Evolutionary conservation across 1,140 invertebrate species (phyloP).

Genomic region (Drosophila sechellia): DNA sequence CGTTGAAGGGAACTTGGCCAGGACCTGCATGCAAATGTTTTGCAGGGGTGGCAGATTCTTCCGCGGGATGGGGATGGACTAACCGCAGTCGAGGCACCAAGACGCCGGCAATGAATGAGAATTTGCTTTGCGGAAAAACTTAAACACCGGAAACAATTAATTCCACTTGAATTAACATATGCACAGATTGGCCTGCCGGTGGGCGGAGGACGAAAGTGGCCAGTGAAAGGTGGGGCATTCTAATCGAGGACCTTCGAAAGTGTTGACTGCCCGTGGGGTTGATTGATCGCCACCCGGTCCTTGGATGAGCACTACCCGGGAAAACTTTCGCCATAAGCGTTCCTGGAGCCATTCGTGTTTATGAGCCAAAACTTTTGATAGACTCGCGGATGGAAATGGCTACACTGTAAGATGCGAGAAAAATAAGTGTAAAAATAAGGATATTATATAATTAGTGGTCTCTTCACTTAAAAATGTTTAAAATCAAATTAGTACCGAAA

Average conservation of each 20-base stretch:
- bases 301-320: slow-evolving; percentile 27
- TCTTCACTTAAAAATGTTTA: too few relatives aligned
- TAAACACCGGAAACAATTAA: slow-evolving; percentile 85
- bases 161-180: slow-evolving; percentile 85
- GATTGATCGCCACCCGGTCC: slow-evolving; percentile 60
- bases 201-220: neutral
- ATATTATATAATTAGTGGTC: too few relatives aligned
- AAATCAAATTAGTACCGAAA: too few relatives aligned
- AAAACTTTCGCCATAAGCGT: slow-evolving; percentile 40
- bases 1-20: slow-evolving; percentile 32
- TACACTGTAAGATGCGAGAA: neutral
- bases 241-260: slow-evolving; percentile 50
- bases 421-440: too few relatives aligned
- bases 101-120: slow-evolving; percentile 69
- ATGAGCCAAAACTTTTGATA: slow-evolving; percentile 67
- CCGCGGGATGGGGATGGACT: neutral
- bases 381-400: slow-evolving; percentile 15
- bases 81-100: slow-evolving; percentile 54
- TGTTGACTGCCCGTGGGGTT: slow-evolving; percentile 62
- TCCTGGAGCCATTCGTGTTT: slow-evolving; percentile 53
- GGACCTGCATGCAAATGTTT: slow-evolving; percentile 36
- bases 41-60: neutral
- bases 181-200: slow-evolving; percentile 53
- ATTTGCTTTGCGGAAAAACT: slow-evolving; percentile 82
- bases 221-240: slow-evolving; percentile 12